Percentiles rank a stretch among this genome's conserved stretches.
These are phyloP conservation scores for Goniozus legneri DNA, from an alignment of 1,140 invertebrate species.

Conservation along the genomic window DNA sequence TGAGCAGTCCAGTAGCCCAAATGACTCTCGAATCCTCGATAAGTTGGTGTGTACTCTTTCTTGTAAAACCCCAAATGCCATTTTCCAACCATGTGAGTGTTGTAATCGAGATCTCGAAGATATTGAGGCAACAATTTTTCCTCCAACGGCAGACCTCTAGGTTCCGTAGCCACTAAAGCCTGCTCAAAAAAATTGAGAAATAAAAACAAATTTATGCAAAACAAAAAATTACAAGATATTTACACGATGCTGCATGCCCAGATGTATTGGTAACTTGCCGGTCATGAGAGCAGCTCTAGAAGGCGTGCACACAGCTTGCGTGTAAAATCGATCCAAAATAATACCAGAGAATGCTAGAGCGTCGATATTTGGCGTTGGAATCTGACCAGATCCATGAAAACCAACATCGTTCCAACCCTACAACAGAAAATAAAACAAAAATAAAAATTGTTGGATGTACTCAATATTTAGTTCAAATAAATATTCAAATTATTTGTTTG, in stretches of 20 bases:
- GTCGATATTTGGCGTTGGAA: conserved; percentile 88
- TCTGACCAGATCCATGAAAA: conserved; percentile 89
- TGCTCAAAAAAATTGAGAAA: no score
- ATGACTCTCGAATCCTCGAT: conserved; percentile 53
- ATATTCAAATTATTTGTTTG: not conserved
- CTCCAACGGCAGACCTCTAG: conserved; percentile 52
- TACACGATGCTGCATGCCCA: conserved; percentile 53
- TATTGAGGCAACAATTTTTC: conserved; percentile 54
- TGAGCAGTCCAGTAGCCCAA: conserved; percentile 52
- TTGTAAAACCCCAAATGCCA: conserved; percentile 55
- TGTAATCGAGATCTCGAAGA: conserved; percentile 55
- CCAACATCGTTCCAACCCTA: conserved; percentile 92
- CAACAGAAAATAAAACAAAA: conserved; percentile 3
- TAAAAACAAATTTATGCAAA: no score
- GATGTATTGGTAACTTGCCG: conserved; percentile 87
- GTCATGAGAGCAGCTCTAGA: conserved; percentile 77
- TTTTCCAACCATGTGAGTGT: conserved; percentile 57
- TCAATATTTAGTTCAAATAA: not conserved
- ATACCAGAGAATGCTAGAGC: conserved; percentile 76
- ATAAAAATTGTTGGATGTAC: not conserved
- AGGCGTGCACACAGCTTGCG: conserved; percentile 74
- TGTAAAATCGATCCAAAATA: conserved; percentile 80
- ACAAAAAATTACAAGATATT: no score
- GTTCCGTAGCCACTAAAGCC: conserved; percentile 28
- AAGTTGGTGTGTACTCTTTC: conserved; percentile 45